Evolutionary conservation across 2,113 vertebrate species (phyloP).

Genomic region (Upupa epops): DNA sequence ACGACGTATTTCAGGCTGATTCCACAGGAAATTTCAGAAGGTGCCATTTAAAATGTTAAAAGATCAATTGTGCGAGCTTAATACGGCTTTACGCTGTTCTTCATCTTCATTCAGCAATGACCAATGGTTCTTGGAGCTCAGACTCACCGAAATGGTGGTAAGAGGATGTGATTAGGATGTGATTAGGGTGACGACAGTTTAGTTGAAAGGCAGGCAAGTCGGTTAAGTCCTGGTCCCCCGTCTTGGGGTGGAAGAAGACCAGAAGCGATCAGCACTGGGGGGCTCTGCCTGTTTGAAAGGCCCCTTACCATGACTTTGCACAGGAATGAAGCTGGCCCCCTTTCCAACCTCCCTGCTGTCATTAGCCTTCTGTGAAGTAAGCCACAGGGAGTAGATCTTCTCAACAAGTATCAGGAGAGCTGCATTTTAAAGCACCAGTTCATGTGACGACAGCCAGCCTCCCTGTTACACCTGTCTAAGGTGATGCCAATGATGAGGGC

Average conservation of each 20-base stretch:
- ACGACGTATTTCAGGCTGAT: constrained; percentile 80
- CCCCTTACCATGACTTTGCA: not conserved
- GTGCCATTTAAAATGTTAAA: constrained; percentile 73
- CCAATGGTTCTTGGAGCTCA: constrained; percentile 65
- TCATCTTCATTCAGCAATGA: constrained; percentile 71
- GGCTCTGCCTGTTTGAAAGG: not conserved
- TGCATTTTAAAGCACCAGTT: not conserved
- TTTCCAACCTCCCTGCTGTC: not conserved
- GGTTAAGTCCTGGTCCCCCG: not conserved
- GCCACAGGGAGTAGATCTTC: not conserved
- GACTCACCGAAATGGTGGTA: constrained; percentile 58
- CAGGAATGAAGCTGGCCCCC: not conserved
- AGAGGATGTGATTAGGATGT: constrained; percentile 44
- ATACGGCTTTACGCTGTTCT: constrained; percentile 67
- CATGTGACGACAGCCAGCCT: not conserved
- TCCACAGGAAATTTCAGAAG: constrained; percentile 83
- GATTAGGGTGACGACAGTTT: constrained; percentile 41
- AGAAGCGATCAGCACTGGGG: not conserved
- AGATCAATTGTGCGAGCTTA: constrained; percentile 75
- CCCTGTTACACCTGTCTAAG: not conserved
- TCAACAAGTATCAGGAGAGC: not conserved
- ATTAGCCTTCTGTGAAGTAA: not conserved
- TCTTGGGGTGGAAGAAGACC: not conserved
- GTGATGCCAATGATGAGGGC: not conserved
- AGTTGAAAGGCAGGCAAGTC: constrained; percentile 46